Evolutionary conservation across 64 coral and sea anemone species (phyloP).

Genomic region (Montipora foliosa): DNA sequence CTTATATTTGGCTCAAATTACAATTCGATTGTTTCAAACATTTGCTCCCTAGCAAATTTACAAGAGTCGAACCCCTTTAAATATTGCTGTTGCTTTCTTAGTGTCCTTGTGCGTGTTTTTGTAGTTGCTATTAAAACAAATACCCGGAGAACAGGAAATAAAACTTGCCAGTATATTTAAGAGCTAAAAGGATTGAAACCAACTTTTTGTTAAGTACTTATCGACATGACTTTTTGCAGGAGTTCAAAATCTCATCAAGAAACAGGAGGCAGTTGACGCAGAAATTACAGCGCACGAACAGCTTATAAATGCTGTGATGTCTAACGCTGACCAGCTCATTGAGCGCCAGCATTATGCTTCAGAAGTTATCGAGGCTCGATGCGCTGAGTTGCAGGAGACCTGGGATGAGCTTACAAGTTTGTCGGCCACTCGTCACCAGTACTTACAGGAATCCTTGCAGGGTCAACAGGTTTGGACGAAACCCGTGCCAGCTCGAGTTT

Average conservation of each 20-base stretch:
- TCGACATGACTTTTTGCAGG: constrained; percentile 29
- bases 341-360: constrained; percentile 79
- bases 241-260: constrained; percentile 93
- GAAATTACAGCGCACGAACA: constrained; percentile 86
- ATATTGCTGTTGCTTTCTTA: too few relatives aligned
- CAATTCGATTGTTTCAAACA: too few relatives aligned
- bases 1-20: too few relatives aligned
- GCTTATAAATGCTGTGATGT: constrained; percentile 52
- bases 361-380: constrained; percentile 70
- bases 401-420: constrained; percentile 75
- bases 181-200: too few relatives aligned
- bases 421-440: constrained; percentile 66
- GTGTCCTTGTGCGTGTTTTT: too few relatives aligned
- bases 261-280: constrained; percentile 83
- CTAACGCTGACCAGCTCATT: constrained; percentile 74
- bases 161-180: too few relatives aligned
- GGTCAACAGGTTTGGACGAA: constrained; percentile 77
- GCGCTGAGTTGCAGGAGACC: constrained; percentile 44
- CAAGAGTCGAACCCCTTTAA: too few relatives aligned
- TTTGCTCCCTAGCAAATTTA: too few relatives aligned
- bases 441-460: constrained; percentile 74
- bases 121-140: too few relatives aligned
- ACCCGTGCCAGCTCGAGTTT: not conserved
- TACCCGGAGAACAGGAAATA: too few relatives aligned
- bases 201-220: not conserved